Evolutionary conservation across 2,113 vertebrate species (phyloP).

Genomic region (Emydura subglobosa): DNA sequence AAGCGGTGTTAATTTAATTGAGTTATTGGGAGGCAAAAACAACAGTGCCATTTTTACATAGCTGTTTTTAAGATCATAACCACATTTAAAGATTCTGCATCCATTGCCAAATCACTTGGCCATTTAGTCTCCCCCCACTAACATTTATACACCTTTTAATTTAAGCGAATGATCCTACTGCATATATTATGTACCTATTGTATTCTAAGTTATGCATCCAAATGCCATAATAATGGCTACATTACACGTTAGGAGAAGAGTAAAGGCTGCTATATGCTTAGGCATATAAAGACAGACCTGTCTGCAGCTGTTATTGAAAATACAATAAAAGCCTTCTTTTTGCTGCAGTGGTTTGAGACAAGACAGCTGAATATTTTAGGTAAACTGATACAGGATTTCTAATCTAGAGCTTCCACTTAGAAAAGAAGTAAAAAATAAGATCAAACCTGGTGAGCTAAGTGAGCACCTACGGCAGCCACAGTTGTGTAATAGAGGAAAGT

Average conservation of each 20-base stretch:
- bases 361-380: background rate
- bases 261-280: background rate
- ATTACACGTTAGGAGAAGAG: background rate
- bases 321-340: fast-evolving
- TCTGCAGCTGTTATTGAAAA: background rate
- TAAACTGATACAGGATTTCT: background rate
- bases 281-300: background rate
- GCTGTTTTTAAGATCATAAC: background rate
- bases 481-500: slow-evolving; percentile 87
- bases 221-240: background rate
- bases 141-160: background rate
- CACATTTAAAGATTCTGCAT: background rate
- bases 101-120: background rate
- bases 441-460: slow-evolving; percentile 89
- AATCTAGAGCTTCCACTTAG: background rate
- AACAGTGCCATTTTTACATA: background rate
- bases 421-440: background rate
- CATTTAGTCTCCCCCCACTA: background rate
- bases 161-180: fast-evolving
- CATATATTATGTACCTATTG: background rate
- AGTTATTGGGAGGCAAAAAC: background rate
- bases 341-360: background rate
- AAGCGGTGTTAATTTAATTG: background rate
- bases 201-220: background rate
- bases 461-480: slow-evolving; percentile 79